A percentile compares a stretch with the other conserved stretches of the same genome.
These are phyloP conservation scores for Eciton burchellii DNA, from an alignment of 1,140 invertebrate genomes.

Conservation along the genomic window DNA sequence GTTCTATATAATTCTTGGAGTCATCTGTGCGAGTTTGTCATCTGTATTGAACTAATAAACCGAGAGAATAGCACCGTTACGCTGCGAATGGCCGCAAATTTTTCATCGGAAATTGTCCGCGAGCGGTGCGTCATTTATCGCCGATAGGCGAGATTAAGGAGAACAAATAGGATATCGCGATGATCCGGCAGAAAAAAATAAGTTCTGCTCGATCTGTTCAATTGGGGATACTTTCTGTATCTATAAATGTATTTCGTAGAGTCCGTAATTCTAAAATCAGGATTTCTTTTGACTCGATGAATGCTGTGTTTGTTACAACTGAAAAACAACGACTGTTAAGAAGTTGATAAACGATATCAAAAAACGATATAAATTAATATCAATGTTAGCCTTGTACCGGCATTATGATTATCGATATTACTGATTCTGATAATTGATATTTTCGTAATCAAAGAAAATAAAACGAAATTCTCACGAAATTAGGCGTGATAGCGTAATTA, in stretches of 20 bases:
- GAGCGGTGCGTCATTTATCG: conserved; percentile 9
- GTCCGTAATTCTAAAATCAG: neutral
- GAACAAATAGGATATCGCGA: conserved; percentile 14
- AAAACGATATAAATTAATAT: no score
- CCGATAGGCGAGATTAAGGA: conserved; percentile 11
- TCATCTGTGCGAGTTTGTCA: neutral
- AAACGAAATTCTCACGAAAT: neutral
- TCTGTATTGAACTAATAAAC: conserved; percentile 19
- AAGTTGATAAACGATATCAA: no score
- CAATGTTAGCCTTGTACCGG: no score
- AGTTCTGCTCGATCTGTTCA: conserved; percentile 3
- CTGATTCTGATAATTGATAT: neutral
- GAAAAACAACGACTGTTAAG: neutral
- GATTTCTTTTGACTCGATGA: neutral
- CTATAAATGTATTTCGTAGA: neutral
- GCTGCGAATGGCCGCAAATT: neutral
- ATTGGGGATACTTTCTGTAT: conserved; percentile 13
- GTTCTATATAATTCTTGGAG: conserved; percentile 41
- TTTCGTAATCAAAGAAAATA: neutral
- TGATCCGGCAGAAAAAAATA: conserved; percentile 10
- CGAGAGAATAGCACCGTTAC: conserved; percentile 25
- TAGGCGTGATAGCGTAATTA: no score
- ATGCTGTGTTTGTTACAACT: neutral
- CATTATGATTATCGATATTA: conserved; percentile 16
- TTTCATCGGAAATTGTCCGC: conserved; percentile 33